Base-by-base conservation (phyloP, 2,888 invertebrate species). In the Cryptophagus acutangulus region DNA sequence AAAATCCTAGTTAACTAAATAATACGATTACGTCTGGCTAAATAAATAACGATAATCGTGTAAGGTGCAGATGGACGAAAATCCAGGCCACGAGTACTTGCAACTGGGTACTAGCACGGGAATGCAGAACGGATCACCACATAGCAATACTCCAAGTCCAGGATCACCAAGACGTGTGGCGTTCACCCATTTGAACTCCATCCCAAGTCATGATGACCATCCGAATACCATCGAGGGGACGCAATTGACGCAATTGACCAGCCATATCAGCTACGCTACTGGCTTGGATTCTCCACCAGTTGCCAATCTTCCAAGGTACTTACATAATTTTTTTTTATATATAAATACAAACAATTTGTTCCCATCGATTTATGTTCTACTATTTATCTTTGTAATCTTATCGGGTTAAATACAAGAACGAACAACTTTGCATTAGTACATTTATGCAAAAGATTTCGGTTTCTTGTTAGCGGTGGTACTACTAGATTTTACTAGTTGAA, bases 191-290 rank as follows among this genome's bases (percentile, higher is more conserved):
- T 41, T 65, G 24, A 45, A 45, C 34, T 28, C 47, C 8, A 45
- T 54, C 25, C 53, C 50, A n/a, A 18, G 57, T 3, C 45, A 56
- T n/a, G 55, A 54, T 6, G 60, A 63, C 17, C 62, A 60, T 26
- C 58, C 44, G 37, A 46, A 37, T 33, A 46, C 45, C n/a, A 50
- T 59, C 20, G 62, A 59, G 36, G 52, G 54, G 8, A 58, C 63
- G 3, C 66, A 67, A 43, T 50, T 69, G 5, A 69, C 67, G 2
- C 67, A 65, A 38, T 57, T 69, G 16, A 66, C 67, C 29, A 66
- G 57, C 40, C 67, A 69, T 40, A 68, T 68, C 33, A 66, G 62
- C 43, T 67, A 66, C 38, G 57, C 65, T 4, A 65, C 63, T 8
- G 55, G 51, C 5, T 51, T 59, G 10, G 58, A 59, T 26, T 43